Conservation (phyloP, 1,140 invertebrate genomes). For the Drosophila sp. region DNA sequence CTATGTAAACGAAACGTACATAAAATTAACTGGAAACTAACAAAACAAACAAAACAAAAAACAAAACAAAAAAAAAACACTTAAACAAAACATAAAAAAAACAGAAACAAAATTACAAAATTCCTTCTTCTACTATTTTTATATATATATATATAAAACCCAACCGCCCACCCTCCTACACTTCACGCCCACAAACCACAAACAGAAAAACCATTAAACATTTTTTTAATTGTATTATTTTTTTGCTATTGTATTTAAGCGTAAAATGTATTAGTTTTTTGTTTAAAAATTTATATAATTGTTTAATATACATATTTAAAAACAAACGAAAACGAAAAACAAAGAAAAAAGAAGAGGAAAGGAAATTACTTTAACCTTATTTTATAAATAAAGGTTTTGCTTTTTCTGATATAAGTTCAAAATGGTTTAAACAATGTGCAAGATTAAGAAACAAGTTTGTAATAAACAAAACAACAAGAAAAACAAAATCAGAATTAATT, state of each 20-base stretch:
- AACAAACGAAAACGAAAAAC: background rate
- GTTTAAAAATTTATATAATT: conserved; percentile 8
- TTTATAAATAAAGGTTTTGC: conserved; percentile 53
- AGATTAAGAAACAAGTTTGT: conserved; percentile 38
- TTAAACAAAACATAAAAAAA: conserved; percentile 27
- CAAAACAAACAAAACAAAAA: background rate
- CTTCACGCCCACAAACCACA: background rate
- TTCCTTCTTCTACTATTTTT: conserved; percentile 12
- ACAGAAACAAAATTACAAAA: conserved; percentile 17
- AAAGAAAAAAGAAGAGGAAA: conserved; percentile 4
- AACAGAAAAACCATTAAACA: conserved; percentile 1
- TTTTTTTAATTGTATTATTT: conserved; percentile 8
- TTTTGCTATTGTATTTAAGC: conserved; percentile 14
- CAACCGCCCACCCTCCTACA: background rate
- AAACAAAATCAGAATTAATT: conserved; percentile 5
- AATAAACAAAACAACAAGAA: conserved; percentile 29
- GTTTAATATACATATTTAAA: conserved; percentile 8
- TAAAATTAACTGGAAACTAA: conserved; percentile 25
- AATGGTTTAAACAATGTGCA: conserved; percentile 29
- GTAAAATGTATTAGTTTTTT: conserved; percentile 21
- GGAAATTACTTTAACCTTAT: conserved; percentile 46
- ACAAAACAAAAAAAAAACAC: conserved; percentile 15
- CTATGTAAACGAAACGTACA: conserved; percentile 16
- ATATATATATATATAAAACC: too few species aligned
- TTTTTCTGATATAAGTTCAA: conserved; percentile 61